Evolutionary conservation across 2,797 vertebrate genomes (phyloP).

Genomic region (Apogon talboti): DNA sequence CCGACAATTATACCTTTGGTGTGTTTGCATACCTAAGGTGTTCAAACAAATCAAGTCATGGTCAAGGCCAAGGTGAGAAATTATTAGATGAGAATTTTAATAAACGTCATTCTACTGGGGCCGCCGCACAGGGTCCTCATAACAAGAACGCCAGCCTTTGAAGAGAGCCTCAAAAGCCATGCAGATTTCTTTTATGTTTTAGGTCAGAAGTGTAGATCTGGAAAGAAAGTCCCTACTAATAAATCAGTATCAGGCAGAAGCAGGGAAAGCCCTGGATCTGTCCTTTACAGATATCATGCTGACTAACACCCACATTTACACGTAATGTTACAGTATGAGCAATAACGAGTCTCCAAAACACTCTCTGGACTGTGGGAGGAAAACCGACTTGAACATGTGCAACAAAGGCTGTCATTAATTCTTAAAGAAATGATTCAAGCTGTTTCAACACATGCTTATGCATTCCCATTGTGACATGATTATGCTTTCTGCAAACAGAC

Average conservation of each 20-base stretch:
- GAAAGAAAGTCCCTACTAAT: conserved; percentile 4
- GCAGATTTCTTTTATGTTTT: conserved; percentile 2
- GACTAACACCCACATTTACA: conserved; percentile 21
- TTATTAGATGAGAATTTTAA: conserved; percentile 3
- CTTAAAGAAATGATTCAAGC: conserved; percentile 11
- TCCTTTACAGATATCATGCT: conserved; percentile 21
- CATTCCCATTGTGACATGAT: conserved; percentile 6
- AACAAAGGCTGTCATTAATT: conserved; percentile 10
- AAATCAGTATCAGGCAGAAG: conserved; percentile 2
- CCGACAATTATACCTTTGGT: background rate
- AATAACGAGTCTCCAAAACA: conserved; percentile 24
- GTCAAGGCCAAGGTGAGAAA: background rate
- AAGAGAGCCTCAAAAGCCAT: conserved; percentile 1
- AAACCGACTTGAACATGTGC: conserved; percentile 30
- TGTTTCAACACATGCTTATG: conserved; percentile 20
- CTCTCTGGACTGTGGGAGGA: conserved; percentile 42
- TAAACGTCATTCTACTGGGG: background rate
- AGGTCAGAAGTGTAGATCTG: background rate
- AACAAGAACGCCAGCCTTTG: background rate
- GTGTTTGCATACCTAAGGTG: background rate
- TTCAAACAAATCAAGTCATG: background rate
- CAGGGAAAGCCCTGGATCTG: conserved; percentile 34
- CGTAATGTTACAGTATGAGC: background rate
- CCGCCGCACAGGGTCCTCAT: background rate
- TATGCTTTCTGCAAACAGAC: conserved; percentile 6